Base-by-base conservation (phyloP, 2,113 vertebrate genomes). In the Physeter macrocephalus region DNA sequence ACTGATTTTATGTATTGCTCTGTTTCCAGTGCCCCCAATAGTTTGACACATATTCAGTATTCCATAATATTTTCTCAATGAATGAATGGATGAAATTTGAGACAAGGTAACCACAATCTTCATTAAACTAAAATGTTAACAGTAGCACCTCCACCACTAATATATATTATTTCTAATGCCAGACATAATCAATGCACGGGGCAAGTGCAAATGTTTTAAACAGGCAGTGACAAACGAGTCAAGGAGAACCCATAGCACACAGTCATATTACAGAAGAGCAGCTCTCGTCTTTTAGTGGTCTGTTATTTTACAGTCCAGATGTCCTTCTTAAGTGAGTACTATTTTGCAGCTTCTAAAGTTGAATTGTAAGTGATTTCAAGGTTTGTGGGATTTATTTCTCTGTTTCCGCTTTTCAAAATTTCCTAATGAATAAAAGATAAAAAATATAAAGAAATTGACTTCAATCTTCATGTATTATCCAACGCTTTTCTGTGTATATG, bases 391-490 rank as follows among this genome's bases (percentile, higher is more conserved):
- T 96, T 98, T 85, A 86, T 93, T 98, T 98, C 87, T 95, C 8
- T 6, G 34, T 93, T 88, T 92, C 6, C 13, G 67, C 43, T 31
- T 98, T 97, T 95, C 39, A 90, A 86, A 97, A 97, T 94, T 94
- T 95, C 27, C 91, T 97, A 98, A 97, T 97, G 95, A 98, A 98
- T 98, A 98, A 98, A 98, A 98, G 74, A 98, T 98, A 97, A 97
- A 98, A 98, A 98, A 97, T 97, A 80, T 96, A 96, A 98, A 98
- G 97, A 98, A 94, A 98, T 97, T 97, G 8, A 97, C 94, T 98
- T 97, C 89, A 98, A 97, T 98, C 93, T 98, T 98, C 97, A 98
- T 98, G 98, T 96, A 98, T 98, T 98, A 98, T 98, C 98, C 97
- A 98, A 43, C 59, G 74, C 34, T 96, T 49, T 96, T 97, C 81